Evolutionary conservation across 2,797 vertebrate genomes (phyloP).

Genomic region (Xiphorhynchus erythropygius): DNA sequence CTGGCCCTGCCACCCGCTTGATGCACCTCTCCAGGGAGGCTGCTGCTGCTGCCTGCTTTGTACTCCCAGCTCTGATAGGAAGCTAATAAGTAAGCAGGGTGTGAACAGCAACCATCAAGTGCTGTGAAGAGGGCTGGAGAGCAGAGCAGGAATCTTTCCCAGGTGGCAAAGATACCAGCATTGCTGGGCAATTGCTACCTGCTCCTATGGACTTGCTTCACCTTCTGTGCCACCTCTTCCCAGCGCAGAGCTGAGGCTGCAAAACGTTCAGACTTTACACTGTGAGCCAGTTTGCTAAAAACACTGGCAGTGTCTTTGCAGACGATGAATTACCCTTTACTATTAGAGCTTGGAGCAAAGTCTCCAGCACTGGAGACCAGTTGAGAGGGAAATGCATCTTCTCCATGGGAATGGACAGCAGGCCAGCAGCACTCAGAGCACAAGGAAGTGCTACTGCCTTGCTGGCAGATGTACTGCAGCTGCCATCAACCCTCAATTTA

Average conservation of each 20-base stretch:
- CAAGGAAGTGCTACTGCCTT: rapidly evolving
- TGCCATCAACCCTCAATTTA: not conserved
- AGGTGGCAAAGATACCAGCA: rapidly evolving
- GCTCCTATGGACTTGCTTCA: not conserved
- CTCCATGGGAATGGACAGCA: not conserved
- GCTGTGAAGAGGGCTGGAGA: not conserved
- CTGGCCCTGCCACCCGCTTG: rapidly evolving
- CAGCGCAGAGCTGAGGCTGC: rapidly evolving
- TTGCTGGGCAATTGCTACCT: rapidly evolving
- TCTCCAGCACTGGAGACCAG: not conserved
- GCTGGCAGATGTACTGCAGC: not conserved
- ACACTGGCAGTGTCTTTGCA: not conserved
- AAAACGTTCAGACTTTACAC: not conserved
- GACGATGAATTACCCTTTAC: not conserved
- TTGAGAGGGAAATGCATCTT: not conserved
- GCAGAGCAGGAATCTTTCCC: not conserved
- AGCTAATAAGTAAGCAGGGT: not conserved
- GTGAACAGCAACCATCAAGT: not conserved
- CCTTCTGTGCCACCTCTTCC: rapidly evolving
- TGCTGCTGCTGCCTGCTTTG: not conserved
- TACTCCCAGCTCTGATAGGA: not conserved
- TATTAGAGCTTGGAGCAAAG: not conserved
- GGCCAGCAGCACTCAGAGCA: not conserved
- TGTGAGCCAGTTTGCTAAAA: rapidly evolving
- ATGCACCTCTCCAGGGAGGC: not conserved